A percentile compares a stretch with the other conserved stretches of the same genome.
phyloP scores from a whole-genome alignment of 2,888 invertebrate genomes.

The Anticlea derivata region DNA sequence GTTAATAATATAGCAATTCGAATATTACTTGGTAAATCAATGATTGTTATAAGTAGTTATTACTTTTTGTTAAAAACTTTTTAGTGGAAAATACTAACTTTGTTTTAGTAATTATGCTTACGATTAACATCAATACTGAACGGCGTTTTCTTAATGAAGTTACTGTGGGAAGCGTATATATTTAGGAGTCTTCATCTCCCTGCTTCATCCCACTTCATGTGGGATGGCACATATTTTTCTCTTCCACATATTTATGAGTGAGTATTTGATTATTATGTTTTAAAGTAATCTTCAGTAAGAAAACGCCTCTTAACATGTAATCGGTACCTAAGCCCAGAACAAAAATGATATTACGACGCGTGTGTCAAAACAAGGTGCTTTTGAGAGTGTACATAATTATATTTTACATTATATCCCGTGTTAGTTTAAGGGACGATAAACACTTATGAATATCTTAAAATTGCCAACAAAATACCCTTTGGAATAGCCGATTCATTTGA shows the following conservation, averaged over 20 bases:
- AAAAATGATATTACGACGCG: conserved; percentile 60
- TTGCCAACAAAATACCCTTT: conserved; percentile 35
- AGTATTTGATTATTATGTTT: conserved; percentile 3
- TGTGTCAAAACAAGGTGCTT: conserved; percentile 79
- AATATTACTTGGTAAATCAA: conserved; percentile 57
- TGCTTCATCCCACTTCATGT: too few relatives aligned
- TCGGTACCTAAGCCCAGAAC: conserved; percentile 52
- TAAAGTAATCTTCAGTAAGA: conserved; percentile 14
- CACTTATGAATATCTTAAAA: conserved; percentile 25
- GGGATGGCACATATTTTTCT: too few relatives aligned
- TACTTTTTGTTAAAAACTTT: conserved; percentile 59
- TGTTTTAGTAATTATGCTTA: conserved; percentile 54
- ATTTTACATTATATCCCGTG: conserved; percentile 60
- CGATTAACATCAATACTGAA: conserved; percentile 48
- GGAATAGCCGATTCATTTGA: neutral
- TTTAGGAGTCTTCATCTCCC: too few relatives aligned
- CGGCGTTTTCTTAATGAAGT: conserved; percentile 45
- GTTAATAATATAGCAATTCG: conserved; percentile 67
- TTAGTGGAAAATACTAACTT: conserved; percentile 65
- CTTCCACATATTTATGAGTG: too few relatives aligned
- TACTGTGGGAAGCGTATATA: conserved; percentile 12
- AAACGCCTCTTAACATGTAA: conserved; percentile 18
- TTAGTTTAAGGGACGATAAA: conserved; percentile 60
- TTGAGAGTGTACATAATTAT: conserved; percentile 67
- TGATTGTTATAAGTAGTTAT: conserved; percentile 54